Evolutionary conservation across 2,797 vertebrate species (phyloP).

Genomic region (Helicolenus hilgendorfi): DNA sequence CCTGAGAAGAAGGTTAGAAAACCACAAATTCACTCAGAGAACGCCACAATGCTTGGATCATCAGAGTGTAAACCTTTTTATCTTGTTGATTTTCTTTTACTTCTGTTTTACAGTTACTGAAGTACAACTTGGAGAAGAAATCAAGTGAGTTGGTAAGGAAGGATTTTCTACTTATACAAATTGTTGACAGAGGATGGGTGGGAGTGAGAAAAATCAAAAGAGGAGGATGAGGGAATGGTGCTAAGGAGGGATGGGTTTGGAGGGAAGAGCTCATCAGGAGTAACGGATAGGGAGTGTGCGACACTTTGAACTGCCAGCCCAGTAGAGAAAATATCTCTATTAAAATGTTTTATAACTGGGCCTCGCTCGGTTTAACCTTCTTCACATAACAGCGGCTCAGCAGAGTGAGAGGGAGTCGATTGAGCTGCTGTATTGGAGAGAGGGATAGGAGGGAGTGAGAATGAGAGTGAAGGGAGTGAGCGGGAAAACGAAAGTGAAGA

Average conservation of each 20-base stretch:
- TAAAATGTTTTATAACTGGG: slow-evolving; percentile 92
- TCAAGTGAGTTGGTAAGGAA: slow-evolving; percentile 95
- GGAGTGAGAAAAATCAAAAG: slow-evolving; percentile 82
- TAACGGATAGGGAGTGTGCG: slow-evolving; percentile 91
- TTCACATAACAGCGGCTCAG: slow-evolving; percentile 56
- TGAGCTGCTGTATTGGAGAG: slow-evolving; percentile 34
- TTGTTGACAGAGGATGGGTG: slow-evolving; percentile 82
- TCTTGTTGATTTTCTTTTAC: slow-evolving; percentile 46
- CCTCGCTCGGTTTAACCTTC: slow-evolving; percentile 89
- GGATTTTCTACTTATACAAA: slow-evolving; percentile 81
- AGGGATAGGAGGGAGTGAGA: slow-evolving; percentile 52
- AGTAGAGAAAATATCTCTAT: slow-evolving; percentile 90
- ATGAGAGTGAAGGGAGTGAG: slow-evolving; percentile 63
- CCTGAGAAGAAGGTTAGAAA: neutral
- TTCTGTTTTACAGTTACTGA: slow-evolving; percentile 93
- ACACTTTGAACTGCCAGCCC: slow-evolving; percentile 90
- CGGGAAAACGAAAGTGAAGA: slow-evolving; percentile 30
- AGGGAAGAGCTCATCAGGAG: slow-evolving; percentile 89
- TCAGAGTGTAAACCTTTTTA: neutral
- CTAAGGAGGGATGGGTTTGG: slow-evolving; percentile 76
- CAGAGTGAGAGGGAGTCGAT: slow-evolving; percentile 62
- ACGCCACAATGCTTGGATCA: neutral
- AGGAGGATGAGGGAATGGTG: slow-evolving; percentile 68
- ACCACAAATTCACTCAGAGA: neutral
- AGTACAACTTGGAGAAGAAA: slow-evolving; percentile 97